phyloP scores from a whole-genome alignment of 2,113 vertebrate species.

The Vidua macroura region DNA sequence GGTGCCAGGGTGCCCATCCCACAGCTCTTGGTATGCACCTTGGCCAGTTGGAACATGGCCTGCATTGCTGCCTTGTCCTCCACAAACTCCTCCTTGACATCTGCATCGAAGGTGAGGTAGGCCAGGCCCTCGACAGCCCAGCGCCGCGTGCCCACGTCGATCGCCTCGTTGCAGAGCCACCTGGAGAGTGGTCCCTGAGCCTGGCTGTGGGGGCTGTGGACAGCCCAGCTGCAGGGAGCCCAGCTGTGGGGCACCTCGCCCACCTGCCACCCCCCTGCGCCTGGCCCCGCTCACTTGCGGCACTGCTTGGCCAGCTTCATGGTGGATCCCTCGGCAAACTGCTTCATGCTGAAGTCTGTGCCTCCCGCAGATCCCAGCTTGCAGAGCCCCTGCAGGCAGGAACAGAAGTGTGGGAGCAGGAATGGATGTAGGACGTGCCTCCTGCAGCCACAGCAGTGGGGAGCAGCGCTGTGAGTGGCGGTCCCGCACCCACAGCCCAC shows the following conservation, averaged over 20 bases:
- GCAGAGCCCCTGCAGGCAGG: conserved; percentile 85
- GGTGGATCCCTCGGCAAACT: conserved; percentile 97
- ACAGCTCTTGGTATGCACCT: conserved; percentile 56
- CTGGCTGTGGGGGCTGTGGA: fast-evolving
- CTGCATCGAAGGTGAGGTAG: conserved; percentile 95
- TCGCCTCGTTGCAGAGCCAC: conserved; percentile 91
- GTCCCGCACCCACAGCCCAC: not conserved
- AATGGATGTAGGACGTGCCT: fast-evolving
- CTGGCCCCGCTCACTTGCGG: conserved; percentile 82
- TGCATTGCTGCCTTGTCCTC: conserved; percentile 87
- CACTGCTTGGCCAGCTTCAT: conserved; percentile 95
- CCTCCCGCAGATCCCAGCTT: conserved; percentile 95
- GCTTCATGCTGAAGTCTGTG: conserved; percentile 99
- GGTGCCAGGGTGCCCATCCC: not conserved
- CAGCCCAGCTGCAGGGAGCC: not conserved
- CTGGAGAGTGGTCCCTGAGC: conserved; percentile 45
- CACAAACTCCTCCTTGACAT: conserved; percentile 95
- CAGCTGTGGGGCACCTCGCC: fast-evolving
- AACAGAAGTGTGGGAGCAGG: not conserved
- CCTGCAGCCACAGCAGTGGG: not conserved
- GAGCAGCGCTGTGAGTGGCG: fast-evolving
- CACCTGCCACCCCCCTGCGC: no score
- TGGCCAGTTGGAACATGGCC: conserved; percentile 91
- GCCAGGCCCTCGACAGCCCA: conserved; percentile 97
- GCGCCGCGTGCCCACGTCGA: conserved; percentile 83